Base-by-base conservation (phyloP, 37 sponge, comb jelly and placozoan genomes). In the Spongilla lacustris region DNA sequence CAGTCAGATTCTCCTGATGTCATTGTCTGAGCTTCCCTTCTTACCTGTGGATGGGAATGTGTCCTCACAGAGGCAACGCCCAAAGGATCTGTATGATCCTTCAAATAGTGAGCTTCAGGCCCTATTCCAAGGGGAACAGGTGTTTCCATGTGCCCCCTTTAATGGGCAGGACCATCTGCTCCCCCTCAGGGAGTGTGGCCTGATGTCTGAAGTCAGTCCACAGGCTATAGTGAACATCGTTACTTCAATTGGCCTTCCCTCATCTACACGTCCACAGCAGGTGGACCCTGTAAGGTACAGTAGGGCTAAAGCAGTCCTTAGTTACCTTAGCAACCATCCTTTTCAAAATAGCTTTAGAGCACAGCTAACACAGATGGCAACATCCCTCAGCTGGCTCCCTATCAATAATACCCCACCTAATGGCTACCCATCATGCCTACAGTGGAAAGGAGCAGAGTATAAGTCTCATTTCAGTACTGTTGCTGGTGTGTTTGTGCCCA, bases 61-160 rank as follows among this genome's bases (percentile, higher is more conserved):
- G 19, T 17, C 1, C n/a, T 38, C 27, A 31, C 38, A 0, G 10
- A 71, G 66, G 4, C 69, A 74, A 66, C 41, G 75, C 30, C 82
- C 69, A 36, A 37, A 36, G 9, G 34, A 23, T 69, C 67, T 81
- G 34, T 81, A 36, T 30, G 58, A 79, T 73, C 90, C 90, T 49
- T 50, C 26, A 26, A 48, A 68, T 76, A 1, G 22, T 32, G 77
- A 30, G 6, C 67, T 85, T 22, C 0, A 4, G 46, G 38, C 27
- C 36, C 81, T 90, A 22, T 90, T 31, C 71, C 74, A 67, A 26
- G 75, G 69, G 10, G 90, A 90, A 69, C 58, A 37, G 21, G 90
- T 90, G n/a, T 90, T 90, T 76, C 90, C 90, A 49, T 13, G 21
- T 9, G 50, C 66, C 26, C 85, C 86, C 26, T 90, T 83, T 38